Evolutionary conservation across 1,140 invertebrate genomes (phyloP).

Genomic region (Drosophila nigrodunni): DNA sequence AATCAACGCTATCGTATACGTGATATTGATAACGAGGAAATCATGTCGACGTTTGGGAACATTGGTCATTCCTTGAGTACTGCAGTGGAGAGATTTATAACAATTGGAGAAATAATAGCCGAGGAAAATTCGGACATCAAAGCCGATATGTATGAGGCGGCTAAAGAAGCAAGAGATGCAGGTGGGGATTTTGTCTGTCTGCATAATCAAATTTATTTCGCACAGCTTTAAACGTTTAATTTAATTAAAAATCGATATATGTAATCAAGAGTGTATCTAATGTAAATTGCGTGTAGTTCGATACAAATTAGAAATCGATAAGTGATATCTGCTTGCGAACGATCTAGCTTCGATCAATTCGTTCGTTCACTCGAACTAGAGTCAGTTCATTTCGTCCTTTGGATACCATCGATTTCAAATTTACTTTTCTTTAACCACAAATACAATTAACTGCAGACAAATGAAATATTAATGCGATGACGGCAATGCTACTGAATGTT

Average conservation of each 20-base stretch:
- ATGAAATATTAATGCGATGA: neutral
- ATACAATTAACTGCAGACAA: neutral
- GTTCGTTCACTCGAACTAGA: neutral
- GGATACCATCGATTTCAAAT: no score
- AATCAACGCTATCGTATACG: constrained; percentile 75
- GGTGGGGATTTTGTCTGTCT: constrained; percentile 86
- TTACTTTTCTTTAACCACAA: no score
- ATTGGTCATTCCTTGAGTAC: constrained; percentile 98
- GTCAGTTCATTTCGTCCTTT: no score
- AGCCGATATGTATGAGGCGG: constrained; percentile 98
- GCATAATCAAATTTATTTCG: neutral
- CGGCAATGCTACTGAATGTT: neutral
- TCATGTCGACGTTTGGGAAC: constrained; percentile 90
- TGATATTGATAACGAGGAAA: constrained; percentile 85
- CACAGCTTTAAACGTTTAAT: no score
- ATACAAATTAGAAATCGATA: no score
- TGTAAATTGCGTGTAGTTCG: no score
- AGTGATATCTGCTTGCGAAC: no score
- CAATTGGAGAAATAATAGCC: constrained; percentile 98
- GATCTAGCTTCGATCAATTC: neutral
- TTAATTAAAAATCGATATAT: no score
- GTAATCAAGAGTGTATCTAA: no score
- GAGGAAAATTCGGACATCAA: constrained; percentile 99
- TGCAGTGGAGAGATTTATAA: constrained; percentile 98
- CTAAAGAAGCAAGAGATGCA: constrained; percentile 97